Base-by-base conservation (phyloP, 1,140 invertebrate species). In the Popillia japonica region DNA sequence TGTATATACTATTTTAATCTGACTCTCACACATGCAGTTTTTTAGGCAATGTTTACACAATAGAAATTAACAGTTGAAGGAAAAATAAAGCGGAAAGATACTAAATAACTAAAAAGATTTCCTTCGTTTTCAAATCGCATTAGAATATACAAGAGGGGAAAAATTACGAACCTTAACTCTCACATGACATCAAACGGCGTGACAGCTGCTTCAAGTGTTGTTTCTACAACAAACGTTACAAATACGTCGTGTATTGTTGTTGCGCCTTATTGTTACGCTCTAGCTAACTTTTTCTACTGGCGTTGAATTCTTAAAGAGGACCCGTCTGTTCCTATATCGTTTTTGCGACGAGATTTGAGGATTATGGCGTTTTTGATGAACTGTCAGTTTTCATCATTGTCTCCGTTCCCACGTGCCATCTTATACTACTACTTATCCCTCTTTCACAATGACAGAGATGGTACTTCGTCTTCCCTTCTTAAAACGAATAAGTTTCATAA, bases 351-450 rank as follows among this genome's bases (percentile, higher is more conserved):
- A 68, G 61, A 68, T 68, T 68, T 34, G 61, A 68, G 61, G 61
- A 68, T 68, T 68, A 68, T 34, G 61, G 61, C 61, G 27, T 27
- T 68, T 68, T 68, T 68, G 61, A 68, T 68, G 61, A 68, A 68
- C 61, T 68, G 61, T 68, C 61, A 68, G 22, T 14, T 10, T 22
- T 68, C 17, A 68, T 68, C 22, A 68, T 68, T 68, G 61, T 68
- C 20, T 14, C 22, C 17, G 20, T 68, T 68, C 61, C 61, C 61
- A 68, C 61, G 61, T 68, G 61, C 61, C 61, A 22, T 68, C 61
- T 68, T 68, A 34, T 68, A 68, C 61, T 34, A 68, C 61, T 22
- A 68, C 22, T 68, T 23, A 68, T 68, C 27, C 9, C 22, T 14
- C 20, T 68, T 34, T 68, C 22, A 68, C 27, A 4, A 34, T 2